Evolutionary conservation across 2,888 invertebrate genomes (phyloP).

Genomic region (Drosophila affinis): DNA sequence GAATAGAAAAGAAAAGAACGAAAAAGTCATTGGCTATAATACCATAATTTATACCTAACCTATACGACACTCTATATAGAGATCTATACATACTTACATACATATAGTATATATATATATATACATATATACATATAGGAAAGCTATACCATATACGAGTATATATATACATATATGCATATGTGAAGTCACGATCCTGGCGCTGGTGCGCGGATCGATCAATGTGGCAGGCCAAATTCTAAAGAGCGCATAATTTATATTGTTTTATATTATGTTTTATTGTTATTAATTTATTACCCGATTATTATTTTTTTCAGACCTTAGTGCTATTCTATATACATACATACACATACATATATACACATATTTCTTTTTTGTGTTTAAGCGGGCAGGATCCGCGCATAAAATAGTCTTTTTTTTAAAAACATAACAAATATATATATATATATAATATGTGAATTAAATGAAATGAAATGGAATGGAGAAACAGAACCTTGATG

Average conservation of each 20-base stretch:
- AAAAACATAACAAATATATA: conserved; percentile 50
- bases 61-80: conserved; percentile 29
- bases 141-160: conserved; percentile 36
- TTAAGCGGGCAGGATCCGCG: conserved; percentile 82
- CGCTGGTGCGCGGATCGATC: conserved; percentile 69
- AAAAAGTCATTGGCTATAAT: conserved; percentile 69
- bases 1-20: conserved; percentile 10
- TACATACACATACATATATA: conserved; percentile 17
- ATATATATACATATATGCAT: conserved; percentile 30
- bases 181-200: conserved; percentile 49
- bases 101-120: conserved; percentile 24
- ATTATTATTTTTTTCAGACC: conserved; percentile 39
- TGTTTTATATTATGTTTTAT: conserved; percentile 69
- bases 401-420: conserved; percentile 59
- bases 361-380: conserved; percentile 73
- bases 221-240: conserved; percentile 71
- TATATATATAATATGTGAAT: conserved; percentile 44
- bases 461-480: conserved; percentile 18
- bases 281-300: conserved; percentile 75
- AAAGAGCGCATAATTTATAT: conserved; percentile 67
- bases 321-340: conserved; percentile 37
- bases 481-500: conserved; percentile 69
- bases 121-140: conserved; percentile 25
- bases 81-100: conserved; percentile 22
- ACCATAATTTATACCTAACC: conserved; percentile 46